Base-by-base conservation (phyloP, 2,888 invertebrate species). In the Ormyrus labotus region DNA sequence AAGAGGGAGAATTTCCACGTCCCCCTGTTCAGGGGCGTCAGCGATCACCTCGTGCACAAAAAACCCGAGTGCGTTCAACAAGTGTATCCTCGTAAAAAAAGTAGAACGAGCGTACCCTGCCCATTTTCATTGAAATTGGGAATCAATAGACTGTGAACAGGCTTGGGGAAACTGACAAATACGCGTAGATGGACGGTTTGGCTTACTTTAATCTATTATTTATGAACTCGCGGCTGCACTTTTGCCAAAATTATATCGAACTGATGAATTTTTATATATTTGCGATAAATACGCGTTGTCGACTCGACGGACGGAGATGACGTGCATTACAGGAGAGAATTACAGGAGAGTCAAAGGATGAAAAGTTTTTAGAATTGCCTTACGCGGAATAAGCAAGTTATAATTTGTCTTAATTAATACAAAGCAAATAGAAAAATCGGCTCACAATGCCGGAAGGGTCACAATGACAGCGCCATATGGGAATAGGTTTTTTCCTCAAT, bases 81-180 rank as follows among this genome's bases (percentile, higher is more conserved):
- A 90, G 90, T 90, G 90, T 90, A 89, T 89, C 86, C 87, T 86
- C 87, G 84, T 87, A 84, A 86, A 89, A 88, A 86, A 87, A 85
- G 83, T 77, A 77, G 78, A 83, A 80, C 71, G 81, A 73, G 81
- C 84, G 84, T 84, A 83, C 85, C 84, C 85, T 84, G 83, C 83
- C 87, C 87, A 87, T 88, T 89, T 90, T 90, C 87, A 87, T 86
- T 84, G 87, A 88, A 90, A 90, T 90, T 89, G 89, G 89, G 87
- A 89, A 89, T 89, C 89, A 89, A 90, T 89, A 89, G 89, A 85
- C 87, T 86, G 87, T 83, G 74, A 83, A 83, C 65, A 78, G 34
- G 79, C 47, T 58, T 60, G 82, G 78, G 80, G 58, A 65, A 70
- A 19, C 67, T 63, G 74, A 78, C 82, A 80, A 82, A 80, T 78